Conservation (phyloP, 2,113 vertebrate species). For the Rhombomys opimus region DNA sequence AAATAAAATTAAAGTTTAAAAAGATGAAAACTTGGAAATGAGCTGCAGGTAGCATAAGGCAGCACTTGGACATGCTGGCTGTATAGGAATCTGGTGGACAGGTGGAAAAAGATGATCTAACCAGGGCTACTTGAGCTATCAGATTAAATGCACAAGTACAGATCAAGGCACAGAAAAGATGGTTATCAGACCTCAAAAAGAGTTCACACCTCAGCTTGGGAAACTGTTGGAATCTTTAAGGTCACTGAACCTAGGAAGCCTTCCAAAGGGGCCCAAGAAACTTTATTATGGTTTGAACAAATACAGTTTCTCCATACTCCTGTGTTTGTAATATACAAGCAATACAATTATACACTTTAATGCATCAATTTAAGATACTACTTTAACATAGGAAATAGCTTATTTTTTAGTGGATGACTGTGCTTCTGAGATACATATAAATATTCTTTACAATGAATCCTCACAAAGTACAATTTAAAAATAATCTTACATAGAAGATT, state of each 20-base stretch:
- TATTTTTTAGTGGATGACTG: background rate
- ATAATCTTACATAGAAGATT: conserved; percentile 2
- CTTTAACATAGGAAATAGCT: background rate
- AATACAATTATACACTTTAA: background rate
- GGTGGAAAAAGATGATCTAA: background rate
- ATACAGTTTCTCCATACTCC: background rate
- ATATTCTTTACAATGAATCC: background rate
- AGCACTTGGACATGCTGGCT: background rate
- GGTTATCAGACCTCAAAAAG: background rate
- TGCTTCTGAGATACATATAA: background rate
- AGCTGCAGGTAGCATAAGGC: background rate
- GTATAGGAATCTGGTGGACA: background rate
- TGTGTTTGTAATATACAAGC: background rate
- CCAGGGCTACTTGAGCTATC: background rate
- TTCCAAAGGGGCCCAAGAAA: background rate
- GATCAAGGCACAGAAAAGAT: background rate
- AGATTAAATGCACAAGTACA: background rate
- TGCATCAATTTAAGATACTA: background rate
- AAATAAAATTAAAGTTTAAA: background rate
- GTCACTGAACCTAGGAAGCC: background rate
- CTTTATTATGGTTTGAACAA: background rate
- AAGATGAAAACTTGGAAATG: background rate
- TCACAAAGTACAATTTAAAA: background rate
- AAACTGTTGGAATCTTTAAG: background rate
- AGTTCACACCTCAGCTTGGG: background rate